These are phyloP conservation scores for Coleophora deauratella DNA, from an alignment of 2,888 invertebrate genomes.

Conservation along the genomic window DNA sequence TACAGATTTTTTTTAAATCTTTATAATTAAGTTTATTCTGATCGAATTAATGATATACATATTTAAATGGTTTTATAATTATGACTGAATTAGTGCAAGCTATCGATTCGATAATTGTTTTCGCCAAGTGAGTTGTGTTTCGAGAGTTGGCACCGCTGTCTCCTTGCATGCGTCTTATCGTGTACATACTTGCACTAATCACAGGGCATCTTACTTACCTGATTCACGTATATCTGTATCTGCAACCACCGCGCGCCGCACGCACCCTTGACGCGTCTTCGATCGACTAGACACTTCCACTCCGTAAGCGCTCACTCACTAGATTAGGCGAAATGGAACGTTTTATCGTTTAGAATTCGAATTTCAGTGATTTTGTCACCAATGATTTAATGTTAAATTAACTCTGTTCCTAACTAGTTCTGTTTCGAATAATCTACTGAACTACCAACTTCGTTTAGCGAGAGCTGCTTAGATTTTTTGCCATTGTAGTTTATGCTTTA, in stretches of 20 bases:
- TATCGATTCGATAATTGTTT: conserved; percentile 16
- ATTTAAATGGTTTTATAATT: conserved; percentile 38
- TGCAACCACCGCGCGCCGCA: conserved; percentile 23
- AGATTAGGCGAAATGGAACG: conserved; percentile 60
- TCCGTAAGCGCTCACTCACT: conserved; percentile 28
- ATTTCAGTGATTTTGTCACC: conserved; percentile 68
- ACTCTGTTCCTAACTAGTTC: conserved; percentile 39
- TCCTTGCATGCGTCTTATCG: too few species aligned
- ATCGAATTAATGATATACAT: conserved; percentile 21
- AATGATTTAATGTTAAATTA: conserved; percentile 66
- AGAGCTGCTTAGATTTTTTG: conserved; percentile 11
- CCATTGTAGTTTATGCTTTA: conserved; percentile 31
- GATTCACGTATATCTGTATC: conserved; percentile 21
- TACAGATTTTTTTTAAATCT: conserved; percentile 48
- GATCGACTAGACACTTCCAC: conserved; percentile 38
- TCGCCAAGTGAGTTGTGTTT: not conserved
- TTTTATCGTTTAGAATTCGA: conserved; percentile 47
- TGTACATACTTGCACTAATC: conserved; percentile 26
- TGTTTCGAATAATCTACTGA: conserved; percentile 62
- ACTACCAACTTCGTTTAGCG: conserved; percentile 19
- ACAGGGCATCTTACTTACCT: conserved; percentile 13
- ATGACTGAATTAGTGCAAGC: conserved; percentile 33
- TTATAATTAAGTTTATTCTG: conserved; percentile 47
- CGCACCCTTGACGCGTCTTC: conserved; percentile 54
- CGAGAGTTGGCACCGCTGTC: too few species aligned